Conservation (phyloP, 2,888 invertebrate species). For the Gymnoscelis rufifasciata region DNA sequence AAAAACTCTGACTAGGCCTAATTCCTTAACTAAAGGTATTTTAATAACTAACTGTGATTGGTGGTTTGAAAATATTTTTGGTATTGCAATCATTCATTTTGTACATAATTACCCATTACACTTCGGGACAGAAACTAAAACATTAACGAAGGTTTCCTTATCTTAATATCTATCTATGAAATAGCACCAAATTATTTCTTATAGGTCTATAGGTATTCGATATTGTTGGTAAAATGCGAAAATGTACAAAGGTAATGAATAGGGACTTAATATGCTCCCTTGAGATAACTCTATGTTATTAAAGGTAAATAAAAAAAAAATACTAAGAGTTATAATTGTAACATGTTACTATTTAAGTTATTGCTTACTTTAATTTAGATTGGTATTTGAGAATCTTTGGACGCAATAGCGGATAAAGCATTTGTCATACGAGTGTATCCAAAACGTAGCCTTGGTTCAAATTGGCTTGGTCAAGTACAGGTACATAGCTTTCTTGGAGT, state of each 20-base stretch:
- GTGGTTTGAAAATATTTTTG: constrained; percentile 70
- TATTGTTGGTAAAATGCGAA: no score
- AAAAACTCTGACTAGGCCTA: constrained; percentile 51
- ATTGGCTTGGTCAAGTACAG: constrained; percentile 59
- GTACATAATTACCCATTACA: constrained; percentile 8
- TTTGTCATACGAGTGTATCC: constrained; percentile 73
- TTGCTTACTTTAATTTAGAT: constrained; percentile 3
- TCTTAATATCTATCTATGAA: constrained; percentile 1
- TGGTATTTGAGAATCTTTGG: constrained; percentile 39
- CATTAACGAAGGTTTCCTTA: no score
- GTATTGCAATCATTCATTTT: constrained; percentile 49
- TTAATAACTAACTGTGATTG: constrained; percentile 47
- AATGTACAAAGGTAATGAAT: no score
- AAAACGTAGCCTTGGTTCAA: constrained; percentile 53
- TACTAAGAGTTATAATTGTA: no score
- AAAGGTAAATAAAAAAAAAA: no score
- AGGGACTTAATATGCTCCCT: no score
- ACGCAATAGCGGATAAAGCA: constrained; percentile 22
- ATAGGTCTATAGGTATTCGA: no score
- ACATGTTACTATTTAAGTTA: no score
- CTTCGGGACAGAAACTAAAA: no score
- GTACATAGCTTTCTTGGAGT: constrained; percentile 68
- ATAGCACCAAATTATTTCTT: no score
- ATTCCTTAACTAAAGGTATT: constrained; percentile 32
- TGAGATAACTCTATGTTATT: no score